Conservation (phyloP, 2,113 vertebrate species). For the Callipepla squamata region DNA sequence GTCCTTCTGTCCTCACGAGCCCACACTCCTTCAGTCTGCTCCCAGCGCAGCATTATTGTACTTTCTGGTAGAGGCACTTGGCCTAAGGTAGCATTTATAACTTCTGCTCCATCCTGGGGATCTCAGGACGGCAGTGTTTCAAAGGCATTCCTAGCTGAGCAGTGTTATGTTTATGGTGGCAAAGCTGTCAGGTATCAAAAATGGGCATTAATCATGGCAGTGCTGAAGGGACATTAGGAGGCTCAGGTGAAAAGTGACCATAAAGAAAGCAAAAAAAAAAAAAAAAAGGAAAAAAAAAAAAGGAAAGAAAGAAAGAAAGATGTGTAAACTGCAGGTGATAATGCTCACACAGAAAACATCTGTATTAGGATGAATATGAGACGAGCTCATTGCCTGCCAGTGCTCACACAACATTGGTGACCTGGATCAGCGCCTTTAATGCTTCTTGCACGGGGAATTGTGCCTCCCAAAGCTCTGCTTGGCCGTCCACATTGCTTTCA, state of each 20-base stretch:
- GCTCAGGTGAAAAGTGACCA: conserved; percentile 3
- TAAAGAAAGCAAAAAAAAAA: conserved; percentile 9
- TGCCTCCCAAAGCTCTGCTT: not conserved
- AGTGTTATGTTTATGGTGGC: not conserved
- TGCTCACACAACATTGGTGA: not conserved
- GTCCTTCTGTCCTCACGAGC: not conserved
- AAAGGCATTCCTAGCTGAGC: not conserved
- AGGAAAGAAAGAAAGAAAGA: not conserved
- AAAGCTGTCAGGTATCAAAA: not conserved
- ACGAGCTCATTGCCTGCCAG: not conserved
- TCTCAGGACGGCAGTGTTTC: not conserved
- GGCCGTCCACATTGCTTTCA: rapidly evolving
- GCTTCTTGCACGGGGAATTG: not conserved
- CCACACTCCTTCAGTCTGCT: not conserved
- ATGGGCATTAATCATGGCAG: not conserved
- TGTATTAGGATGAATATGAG: not conserved
- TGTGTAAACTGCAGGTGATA: not conserved
- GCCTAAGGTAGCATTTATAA: not conserved
- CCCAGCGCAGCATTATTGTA: not conserved
- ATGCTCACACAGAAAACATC: not conserved
- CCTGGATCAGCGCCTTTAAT: not conserved
- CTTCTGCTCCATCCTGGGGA: not conserved
- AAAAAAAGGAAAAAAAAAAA: not conserved
- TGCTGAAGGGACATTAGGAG: not conserved
- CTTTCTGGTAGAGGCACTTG: not conserved